Conservation (phyloP, 2,888 invertebrate species). For the Tiliacea aurago region DNA sequence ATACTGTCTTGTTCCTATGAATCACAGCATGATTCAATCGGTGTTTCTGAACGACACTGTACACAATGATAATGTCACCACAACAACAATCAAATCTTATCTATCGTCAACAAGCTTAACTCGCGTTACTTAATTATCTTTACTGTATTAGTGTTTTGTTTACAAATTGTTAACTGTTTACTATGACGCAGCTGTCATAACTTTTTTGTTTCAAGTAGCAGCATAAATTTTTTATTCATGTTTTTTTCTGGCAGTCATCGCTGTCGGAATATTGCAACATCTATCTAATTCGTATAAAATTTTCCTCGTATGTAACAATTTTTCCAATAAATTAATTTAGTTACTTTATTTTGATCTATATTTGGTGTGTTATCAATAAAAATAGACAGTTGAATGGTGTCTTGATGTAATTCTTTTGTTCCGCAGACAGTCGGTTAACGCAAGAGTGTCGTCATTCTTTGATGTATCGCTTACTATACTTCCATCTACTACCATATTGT, state of each 20-base stretch:
- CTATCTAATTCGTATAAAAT: not conserved
- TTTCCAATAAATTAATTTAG: conserved; percentile 25
- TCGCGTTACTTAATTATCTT: conserved; percentile 53
- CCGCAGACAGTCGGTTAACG: conserved; percentile 31
- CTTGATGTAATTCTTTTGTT: conserved; percentile 55
- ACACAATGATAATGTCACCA: conserved; percentile 37
- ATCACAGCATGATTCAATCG: conserved; percentile 34
- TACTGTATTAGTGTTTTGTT: conserved; percentile 39
- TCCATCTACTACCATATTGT: conserved; percentile 63
- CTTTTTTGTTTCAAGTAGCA: conserved; percentile 20
- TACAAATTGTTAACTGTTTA: conserved; percentile 38
- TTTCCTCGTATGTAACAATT: conserved; percentile 1
- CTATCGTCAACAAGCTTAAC: conserved; percentile 44
- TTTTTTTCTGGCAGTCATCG: not conserved
- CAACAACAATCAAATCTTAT: conserved; percentile 48
- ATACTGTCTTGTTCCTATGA: conserved; percentile 24
- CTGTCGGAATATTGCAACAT: not conserved
- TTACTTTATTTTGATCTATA: conserved; percentile 34
- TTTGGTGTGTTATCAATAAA: conserved; percentile 31
- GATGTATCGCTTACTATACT: conserved; percentile 56
- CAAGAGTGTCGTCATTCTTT: conserved; percentile 52
- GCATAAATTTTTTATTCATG: conserved; percentile 10
- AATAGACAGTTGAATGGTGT: conserved; percentile 31
- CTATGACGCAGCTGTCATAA: conserved; percentile 40
- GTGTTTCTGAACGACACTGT: conserved; percentile 15